Percentiles rank a stretch among this genome's conserved stretches.
Evolutionary conservation across 2,888 invertebrate genomes (phyloP).

Genomic region (Orchestes rusci): DNA sequence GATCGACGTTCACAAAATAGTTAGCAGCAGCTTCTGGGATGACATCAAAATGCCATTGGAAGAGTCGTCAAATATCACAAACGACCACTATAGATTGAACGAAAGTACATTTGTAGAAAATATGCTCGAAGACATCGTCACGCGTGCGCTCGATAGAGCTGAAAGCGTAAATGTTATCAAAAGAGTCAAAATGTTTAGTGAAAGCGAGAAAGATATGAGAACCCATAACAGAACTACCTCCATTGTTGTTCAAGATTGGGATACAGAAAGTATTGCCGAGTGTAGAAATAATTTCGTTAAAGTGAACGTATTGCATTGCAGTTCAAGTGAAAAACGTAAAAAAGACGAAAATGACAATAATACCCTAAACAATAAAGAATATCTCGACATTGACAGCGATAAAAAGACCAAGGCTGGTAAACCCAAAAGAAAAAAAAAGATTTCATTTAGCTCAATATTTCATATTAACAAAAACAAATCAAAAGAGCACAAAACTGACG

Average conservation of each 20-base stretch:
- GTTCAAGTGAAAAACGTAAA: conserved; percentile 26
- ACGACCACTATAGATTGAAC: too few species aligned
- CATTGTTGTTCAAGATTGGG: conserved; percentile 27
- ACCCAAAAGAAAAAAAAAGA: conserved; percentile 31
- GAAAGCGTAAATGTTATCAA: conserved; percentile 28
- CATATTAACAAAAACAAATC: conserved; percentile 29
- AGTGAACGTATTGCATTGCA: conserved; percentile 21
- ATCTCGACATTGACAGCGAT: conserved; percentile 20
- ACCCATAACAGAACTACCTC: conserved; percentile 27
- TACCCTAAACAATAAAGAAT: background rate
- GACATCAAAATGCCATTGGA: conserved; percentile 27
- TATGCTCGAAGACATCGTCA: conserved; percentile 29
- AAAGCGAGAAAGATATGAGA: conserved; percentile 26
- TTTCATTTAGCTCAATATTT: conserved; percentile 34
- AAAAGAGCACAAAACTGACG: conserved; percentile 31
- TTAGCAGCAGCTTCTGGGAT: too few species aligned
- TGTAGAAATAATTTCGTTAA: conserved; percentile 27
- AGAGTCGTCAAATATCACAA: conserved; percentile 12
- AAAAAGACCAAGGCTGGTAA: conserved; percentile 14
- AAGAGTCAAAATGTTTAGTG: conserved; percentile 25
- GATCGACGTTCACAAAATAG: too few species aligned
- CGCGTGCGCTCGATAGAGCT: conserved; percentile 25
- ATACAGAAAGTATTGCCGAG: conserved; percentile 21
- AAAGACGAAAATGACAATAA: background rate
- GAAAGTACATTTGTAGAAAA: conserved; percentile 23